These are phyloP conservation scores for Podocnemis expansa DNA, from an alignment of 2,113 vertebrate species.

Conservation along the genomic window DNA sequence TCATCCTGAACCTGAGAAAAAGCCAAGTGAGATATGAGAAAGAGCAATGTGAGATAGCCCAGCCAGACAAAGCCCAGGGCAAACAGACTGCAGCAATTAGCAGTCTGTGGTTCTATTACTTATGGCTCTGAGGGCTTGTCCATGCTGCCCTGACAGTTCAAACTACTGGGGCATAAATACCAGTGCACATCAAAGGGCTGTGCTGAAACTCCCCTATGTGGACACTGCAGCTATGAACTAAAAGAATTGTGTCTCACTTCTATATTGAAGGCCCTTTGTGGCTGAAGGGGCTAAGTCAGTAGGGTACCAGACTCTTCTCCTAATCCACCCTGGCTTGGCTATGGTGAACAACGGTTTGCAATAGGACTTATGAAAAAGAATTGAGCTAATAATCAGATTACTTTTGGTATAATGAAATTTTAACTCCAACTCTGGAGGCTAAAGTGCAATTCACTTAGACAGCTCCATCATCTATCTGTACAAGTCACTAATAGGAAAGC, in stretches of 20 bases:
- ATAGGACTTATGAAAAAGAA: not conserved
- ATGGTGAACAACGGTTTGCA: not conserved
- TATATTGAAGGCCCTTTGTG: fast-evolving
- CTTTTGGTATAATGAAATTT: not conserved
- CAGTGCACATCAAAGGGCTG: too few species aligned
- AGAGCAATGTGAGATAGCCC: too few species aligned
- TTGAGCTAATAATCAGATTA: not conserved
- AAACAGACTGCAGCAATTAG: not conserved
- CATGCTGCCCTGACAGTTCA: too few species aligned
- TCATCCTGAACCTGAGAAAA: too few species aligned
- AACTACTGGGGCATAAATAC: too few species aligned
- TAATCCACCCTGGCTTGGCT: not conserved
- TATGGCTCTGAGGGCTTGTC: not conserved
- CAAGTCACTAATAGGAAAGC: not conserved
- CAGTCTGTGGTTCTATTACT: not conserved
- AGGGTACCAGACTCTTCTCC: not conserved
- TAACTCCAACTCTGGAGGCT: not conserved
- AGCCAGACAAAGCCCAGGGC: too few species aligned
- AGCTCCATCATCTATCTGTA: not conserved
- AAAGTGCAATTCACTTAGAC: not conserved
- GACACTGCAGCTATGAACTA: too few species aligned
- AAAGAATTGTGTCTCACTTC: too few species aligned
- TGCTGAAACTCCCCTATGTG: too few species aligned
- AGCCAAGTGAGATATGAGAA: too few species aligned
- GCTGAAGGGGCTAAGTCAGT: not conserved